Base-by-base conservation (phyloP, 92 coral and sea anemone genomes). In the Epizoanthus scotinus region DNA sequence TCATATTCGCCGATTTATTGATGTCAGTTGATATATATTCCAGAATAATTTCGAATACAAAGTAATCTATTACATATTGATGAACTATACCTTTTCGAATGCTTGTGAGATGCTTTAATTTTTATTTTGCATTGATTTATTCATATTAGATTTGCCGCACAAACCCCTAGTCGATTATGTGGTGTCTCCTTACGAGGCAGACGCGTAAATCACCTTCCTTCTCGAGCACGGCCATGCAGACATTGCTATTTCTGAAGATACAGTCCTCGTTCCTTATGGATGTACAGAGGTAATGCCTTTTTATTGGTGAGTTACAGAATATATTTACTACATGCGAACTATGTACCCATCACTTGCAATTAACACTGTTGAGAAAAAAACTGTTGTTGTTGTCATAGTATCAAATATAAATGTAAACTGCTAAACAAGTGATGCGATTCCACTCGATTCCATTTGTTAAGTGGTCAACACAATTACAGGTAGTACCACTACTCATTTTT, bases 141-240 rank as follows among this genome's bases (percentile, higher is more conserved):
- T 67, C 24, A 15, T 67, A 5, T 67, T 59, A 75, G 81, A 53
- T 49, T 75, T 75, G 81, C 81, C 81, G 63, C 8, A 42, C 42
- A 57, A 54, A 56, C 42, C 18, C 40, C 22, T n/a, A n/a, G 44
- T 75, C 6, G 63, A 75, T 56, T 75, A 75, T 26, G 67, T 75
- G 24, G 67, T 75, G 13, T 65, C 81, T 54, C 81, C 81, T 12
- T 75, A 75, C 81, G 81, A 75, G 60, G 67, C 81, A 58, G 68
- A 75, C 58, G 81, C 81, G 6, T 22, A 75, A 56, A 55, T 75
- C 18, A 66, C 68, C 15, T 75, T 3, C 19, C 81, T 75, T 22
- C n/a, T 56, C 47, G 50, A 75, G 44, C 19, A 54, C 8, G 81
- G 81, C 47, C 24, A 57, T 52, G 81, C 63, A 20, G 63, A 62